These are phyloP conservation scores for Eurytoma californica DNA, from an alignment of 2,888 invertebrate genomes.

Conservation along the genomic window DNA sequence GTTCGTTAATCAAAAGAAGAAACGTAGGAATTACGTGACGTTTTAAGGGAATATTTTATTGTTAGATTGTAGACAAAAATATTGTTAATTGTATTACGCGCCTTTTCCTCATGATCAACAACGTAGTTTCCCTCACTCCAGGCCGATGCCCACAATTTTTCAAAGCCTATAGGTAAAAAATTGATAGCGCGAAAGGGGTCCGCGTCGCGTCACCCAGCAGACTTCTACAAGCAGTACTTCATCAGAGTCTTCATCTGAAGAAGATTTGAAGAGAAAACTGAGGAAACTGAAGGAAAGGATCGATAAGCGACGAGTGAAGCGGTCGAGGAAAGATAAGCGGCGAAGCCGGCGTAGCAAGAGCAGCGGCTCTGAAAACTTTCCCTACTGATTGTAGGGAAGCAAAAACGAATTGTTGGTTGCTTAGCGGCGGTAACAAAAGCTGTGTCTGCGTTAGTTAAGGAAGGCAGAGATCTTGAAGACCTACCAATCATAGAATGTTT, in stretches of 20 bases:
- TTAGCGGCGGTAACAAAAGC: not conserved
- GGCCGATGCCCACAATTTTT: not conserved
- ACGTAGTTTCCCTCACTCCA: not conserved
- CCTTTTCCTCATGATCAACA: slow-evolving; percentile 19
- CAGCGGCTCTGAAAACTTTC: no score
- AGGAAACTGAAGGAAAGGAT: not conserved
- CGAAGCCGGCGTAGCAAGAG: not conserved
- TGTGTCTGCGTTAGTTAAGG: not conserved
- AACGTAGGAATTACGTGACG: no score
- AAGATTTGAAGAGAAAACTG: no score
- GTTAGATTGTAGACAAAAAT: no score
- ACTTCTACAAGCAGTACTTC: no score
- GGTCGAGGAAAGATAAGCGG: slow-evolving; percentile 1
- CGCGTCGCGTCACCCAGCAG: not conserved
- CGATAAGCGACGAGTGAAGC: not conserved
- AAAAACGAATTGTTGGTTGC: not conserved
- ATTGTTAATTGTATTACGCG: not conserved
- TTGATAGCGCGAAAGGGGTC: not conserved
- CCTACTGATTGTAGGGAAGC: not conserved
- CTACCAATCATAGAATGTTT: not conserved
- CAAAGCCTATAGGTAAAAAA: not conserved
- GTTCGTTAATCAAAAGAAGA: no score
- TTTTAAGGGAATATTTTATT: no score
- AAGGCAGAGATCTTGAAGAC: not conserved
- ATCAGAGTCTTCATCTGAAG: no score